Percentiles rank a stretch among this genome's conserved stretches.
phyloP scores from a whole-genome alignment of 2,797 vertebrate species.

The Smutsia temminckii region DNA sequence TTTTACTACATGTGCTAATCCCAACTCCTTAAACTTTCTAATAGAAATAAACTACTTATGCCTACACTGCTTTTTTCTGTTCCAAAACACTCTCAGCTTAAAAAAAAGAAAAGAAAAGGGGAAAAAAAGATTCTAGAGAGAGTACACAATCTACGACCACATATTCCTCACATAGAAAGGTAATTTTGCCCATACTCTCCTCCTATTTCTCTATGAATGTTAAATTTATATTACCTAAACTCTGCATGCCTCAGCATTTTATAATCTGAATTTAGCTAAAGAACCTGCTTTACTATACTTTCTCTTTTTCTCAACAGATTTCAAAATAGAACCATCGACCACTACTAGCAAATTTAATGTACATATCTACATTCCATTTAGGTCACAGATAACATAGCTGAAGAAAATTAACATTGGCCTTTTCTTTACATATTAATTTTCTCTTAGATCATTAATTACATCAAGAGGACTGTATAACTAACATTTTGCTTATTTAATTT shows the following conservation, averaged over 20 bases:
- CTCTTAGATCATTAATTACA: slow-evolving; percentile 54
- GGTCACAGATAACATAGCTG: slow-evolving; percentile 28
- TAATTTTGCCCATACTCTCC: neutral
- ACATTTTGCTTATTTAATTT: slow-evolving; percentile 49
- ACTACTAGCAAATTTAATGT: neutral
- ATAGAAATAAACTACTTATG: slow-evolving; percentile 46
- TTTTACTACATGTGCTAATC: slow-evolving; percentile 20
- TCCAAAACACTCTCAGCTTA: slow-evolving; percentile 10
- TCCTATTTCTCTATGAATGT: slow-evolving; percentile 13
- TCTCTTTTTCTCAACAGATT: slow-evolving; percentile 34
- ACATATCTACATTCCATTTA: neutral
- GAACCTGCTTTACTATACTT: neutral
- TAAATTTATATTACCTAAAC: slow-evolving; percentile 44
- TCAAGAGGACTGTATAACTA: neutral
- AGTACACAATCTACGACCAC: neutral
- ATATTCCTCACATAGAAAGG: neutral
- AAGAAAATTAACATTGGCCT: slow-evolving; percentile 27
- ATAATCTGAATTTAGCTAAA: slow-evolving; percentile 57
- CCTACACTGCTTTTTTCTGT: neutral
- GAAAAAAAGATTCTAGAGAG: neutral
- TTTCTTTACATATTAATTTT: slow-evolving; percentile 28
- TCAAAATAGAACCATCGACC: neutral
- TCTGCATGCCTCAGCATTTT: slow-evolving; percentile 26
- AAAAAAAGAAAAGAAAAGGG: neutral
- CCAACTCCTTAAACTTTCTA: slow-evolving; percentile 49